Evolutionary conservation across 2,888 invertebrate species (phyloP).

Genomic region (Campoplex capitator): DNA sequence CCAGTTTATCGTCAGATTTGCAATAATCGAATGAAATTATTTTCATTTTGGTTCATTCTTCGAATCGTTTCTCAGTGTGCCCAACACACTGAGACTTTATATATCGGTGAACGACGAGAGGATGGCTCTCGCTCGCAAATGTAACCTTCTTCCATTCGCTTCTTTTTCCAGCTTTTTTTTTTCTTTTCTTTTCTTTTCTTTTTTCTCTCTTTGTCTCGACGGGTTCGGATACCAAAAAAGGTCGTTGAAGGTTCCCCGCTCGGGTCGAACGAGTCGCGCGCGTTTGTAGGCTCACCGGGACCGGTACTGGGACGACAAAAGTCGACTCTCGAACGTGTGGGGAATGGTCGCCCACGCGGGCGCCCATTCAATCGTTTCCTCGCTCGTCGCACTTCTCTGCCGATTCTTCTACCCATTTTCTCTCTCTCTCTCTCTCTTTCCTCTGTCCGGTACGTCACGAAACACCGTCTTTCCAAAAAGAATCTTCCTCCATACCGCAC

Average conservation of each 20-base stretch:
- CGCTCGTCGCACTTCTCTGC: neutral
- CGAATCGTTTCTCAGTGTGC: neutral
- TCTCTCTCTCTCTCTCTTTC: neutral
- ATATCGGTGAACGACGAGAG: neutral
- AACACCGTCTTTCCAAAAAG: neutral
- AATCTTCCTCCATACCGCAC: neutral
- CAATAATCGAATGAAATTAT: neutral
- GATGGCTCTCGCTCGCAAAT: neutral
- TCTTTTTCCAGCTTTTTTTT: neutral
- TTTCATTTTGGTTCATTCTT: neutral
- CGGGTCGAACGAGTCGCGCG: constrained; percentile 34
- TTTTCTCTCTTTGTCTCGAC: constrained; percentile 18
- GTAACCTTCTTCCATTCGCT: constrained; percentile 21
- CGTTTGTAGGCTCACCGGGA: constrained; percentile 49
- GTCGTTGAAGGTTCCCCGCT: constrained; percentile 70
- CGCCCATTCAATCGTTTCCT: constrained; percentile 52
- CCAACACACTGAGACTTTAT: neutral
- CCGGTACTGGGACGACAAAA: constrained; percentile 49
- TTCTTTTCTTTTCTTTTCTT: neutral
- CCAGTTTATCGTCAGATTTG: neutral
- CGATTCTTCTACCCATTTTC: neutral
- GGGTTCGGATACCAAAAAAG: constrained; percentile 72
- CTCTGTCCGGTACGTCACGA: neutral
- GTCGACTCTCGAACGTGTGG: constrained; percentile 30
- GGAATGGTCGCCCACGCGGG: constrained; percentile 57